Conservation (phyloP, 2,113 vertebrate genomes). For the Megaceryle torquata region DNA sequence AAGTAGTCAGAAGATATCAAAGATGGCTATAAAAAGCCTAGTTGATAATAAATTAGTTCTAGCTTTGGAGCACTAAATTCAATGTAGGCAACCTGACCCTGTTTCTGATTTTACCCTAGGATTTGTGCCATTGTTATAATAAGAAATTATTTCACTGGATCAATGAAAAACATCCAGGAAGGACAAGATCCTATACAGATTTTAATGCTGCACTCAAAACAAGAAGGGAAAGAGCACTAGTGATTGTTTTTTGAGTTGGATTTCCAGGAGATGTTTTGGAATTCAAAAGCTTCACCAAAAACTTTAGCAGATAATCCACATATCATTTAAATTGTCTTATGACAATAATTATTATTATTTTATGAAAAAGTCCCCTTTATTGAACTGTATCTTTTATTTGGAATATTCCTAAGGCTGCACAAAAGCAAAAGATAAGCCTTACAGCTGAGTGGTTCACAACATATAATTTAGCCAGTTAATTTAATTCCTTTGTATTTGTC, state of each 20-base stretch:
- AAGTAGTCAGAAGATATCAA: neutral
- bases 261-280: neutral
- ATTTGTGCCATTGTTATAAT: neutral
- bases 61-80: neutral
- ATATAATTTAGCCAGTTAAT: constrained; percentile 25
- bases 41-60: neutral
- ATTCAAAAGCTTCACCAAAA: neutral
- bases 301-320: neutral
- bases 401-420: neutral
- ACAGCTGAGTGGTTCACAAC: neutral
- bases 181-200: neutral
- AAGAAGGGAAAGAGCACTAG: neutral
- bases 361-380: neutral
- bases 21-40: neutral
- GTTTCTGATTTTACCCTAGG: constrained; percentile 1
- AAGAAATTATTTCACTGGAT: constrained; percentile 1
- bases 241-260: neutral
- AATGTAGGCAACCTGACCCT: neutral
- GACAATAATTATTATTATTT: neutral
- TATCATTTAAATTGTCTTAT: neutral
- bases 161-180: neutral
- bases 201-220: neutral
- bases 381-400: neutral
- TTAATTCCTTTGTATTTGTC: constrained; percentile 31
- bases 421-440: neutral